A percentile compares a stretch with the other conserved stretches of the same genome.
These are phyloP conservation scores for Pseudoips prasinana DNA, from an alignment of 2,888 invertebrate genomes.

Conservation along the genomic window DNA sequence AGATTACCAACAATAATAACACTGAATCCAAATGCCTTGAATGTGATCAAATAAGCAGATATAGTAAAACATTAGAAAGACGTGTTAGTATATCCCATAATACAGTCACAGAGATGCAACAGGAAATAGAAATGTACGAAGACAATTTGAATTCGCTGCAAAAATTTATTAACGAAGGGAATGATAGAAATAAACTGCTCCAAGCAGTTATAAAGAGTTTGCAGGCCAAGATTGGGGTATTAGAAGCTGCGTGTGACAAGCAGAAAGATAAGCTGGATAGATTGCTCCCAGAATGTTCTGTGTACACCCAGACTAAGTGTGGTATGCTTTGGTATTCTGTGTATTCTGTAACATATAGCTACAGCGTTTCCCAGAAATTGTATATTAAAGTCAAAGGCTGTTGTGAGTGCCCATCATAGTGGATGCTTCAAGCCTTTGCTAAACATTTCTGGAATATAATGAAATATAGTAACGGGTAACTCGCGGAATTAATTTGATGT, in stretches of 20 bases:
- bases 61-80: constrained; percentile 47
- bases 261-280: constrained; percentile 45
- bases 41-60: constrained; percentile 44
- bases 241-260: constrained; percentile 47
- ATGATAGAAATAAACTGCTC: constrained; percentile 45
- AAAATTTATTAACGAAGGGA: constrained; percentile 45
- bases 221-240: constrained; percentile 41
- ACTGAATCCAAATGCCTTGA: constrained; percentile 43
- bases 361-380: too few relatives aligned
- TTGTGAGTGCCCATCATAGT: too few relatives aligned
- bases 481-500: too few relatives aligned
- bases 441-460: too few relatives aligned
- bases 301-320: constrained; percentile 46
- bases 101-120: constrained; percentile 43
- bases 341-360: constrained; percentile 8
- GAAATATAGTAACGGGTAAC: too few relatives aligned
- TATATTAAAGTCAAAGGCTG: too few relatives aligned
- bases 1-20: constrained; percentile 36
- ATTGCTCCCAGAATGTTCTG: constrained; percentile 37
- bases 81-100: constrained; percentile 40
- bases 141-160: constrained; percentile 50
- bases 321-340: constrained; percentile 32
- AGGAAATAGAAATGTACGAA: constrained; percentile 52
- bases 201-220: constrained; percentile 45
- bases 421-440: too few relatives aligned